Conservation (phyloP, 2,113 vertebrate genomes). For the Hypanus sabinus region DNA sequence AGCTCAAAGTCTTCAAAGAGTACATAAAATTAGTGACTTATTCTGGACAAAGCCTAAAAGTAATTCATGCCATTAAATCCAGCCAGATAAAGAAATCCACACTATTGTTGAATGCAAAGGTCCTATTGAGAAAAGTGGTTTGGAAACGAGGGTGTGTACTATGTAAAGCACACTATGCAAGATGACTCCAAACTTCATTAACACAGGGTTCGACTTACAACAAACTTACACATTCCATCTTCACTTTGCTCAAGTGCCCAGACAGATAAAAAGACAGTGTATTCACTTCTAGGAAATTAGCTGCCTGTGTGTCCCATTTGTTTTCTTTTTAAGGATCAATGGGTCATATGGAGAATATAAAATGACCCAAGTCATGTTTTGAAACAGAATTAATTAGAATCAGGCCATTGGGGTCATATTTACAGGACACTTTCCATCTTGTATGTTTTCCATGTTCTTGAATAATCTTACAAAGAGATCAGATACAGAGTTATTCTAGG, state of each 20-base stretch:
- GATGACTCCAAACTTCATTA: too few relatives aligned
- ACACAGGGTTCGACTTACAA: too few relatives aligned
- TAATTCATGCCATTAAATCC: neutral
- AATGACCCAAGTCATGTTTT: neutral
- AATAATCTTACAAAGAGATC: neutral
- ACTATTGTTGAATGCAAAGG: neutral
- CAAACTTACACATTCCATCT: neutral
- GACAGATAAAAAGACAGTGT: neutral
- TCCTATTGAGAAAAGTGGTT: neutral
- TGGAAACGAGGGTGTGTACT: neutral
- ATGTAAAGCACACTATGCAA: too few relatives aligned
- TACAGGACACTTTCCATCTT: neutral
- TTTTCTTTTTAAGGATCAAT: neutral
- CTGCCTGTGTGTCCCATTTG: neutral
- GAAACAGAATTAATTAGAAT: conserved; percentile 2
- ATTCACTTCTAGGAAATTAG: neutral
- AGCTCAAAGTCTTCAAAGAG: neutral
- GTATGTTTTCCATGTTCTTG: neutral
- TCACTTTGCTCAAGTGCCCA: neutral
- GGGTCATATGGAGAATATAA: neutral
- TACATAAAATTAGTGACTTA: neutral
- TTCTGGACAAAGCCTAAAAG: neutral
- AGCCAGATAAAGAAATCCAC: neutral
- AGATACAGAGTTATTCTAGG: neutral
- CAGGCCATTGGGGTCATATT: neutral